Percentiles rank a stretch among this genome's conserved stretches.
phyloP scores from a whole-genome alignment of 2,113 vertebrate genomes.

The Coturnix japonica region DNA sequence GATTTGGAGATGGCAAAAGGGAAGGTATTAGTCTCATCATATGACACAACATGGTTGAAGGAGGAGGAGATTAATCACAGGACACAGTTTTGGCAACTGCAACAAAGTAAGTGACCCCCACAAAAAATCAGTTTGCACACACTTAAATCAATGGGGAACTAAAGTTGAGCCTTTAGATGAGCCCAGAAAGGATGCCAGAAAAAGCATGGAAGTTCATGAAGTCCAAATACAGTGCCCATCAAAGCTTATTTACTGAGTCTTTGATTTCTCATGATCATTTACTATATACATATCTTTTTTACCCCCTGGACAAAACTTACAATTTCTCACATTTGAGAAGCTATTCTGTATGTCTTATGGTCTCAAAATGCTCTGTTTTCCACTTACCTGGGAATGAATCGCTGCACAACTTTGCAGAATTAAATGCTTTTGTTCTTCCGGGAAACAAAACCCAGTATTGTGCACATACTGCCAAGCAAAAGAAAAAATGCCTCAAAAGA shows the following conservation, averaged over 20 bases:
- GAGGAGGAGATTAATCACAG: neutral
- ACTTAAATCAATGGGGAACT: accelerated
- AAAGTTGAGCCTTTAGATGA: neutral
- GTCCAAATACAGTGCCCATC: neutral
- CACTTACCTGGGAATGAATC: constrained; percentile 37
- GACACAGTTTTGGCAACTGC: neutral
- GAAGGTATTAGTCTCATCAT: neutral
- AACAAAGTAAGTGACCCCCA: neutral
- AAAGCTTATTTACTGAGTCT: neutral
- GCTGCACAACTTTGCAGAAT: neutral
- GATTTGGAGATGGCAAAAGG: neutral
- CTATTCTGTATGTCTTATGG: neutral
- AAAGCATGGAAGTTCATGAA: neutral
- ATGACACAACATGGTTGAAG: neutral
- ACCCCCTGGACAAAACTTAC: neutral
- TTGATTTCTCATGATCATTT: neutral
- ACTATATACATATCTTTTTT: neutral
- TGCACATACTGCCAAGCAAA: neutral
- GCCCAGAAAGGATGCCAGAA: neutral
- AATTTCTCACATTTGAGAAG: constrained; percentile 17
- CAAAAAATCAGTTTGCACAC: neutral
- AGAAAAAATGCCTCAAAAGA: neutral
- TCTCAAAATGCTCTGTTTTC: neutral
- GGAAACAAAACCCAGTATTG: neutral
- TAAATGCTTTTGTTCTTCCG: constrained; percentile 6